Conservation (phyloP, 2,113 vertebrate species). For the Amblyornis subalaris region DNA sequence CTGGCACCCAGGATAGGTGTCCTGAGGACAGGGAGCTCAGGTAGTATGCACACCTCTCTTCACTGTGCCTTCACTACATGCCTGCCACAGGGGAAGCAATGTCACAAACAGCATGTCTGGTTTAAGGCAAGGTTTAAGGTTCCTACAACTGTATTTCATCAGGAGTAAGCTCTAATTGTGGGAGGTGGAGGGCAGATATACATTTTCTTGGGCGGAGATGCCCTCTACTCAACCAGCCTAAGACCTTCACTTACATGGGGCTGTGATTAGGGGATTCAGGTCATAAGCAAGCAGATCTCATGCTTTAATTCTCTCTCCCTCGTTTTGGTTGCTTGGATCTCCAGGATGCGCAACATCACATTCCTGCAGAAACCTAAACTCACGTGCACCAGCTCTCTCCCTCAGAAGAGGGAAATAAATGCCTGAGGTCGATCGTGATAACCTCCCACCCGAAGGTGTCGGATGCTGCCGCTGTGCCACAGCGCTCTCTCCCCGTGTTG, state of each 20-base stretch:
- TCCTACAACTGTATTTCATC: not conserved
- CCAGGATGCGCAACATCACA: not conserved
- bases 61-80: rapidly evolving
- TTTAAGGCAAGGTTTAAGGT: not conserved
- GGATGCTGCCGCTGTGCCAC: not conserved
- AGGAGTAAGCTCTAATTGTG: not conserved
- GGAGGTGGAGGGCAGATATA: rapidly evolving
- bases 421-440: rapidly evolving
- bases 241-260: not conserved
- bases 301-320: not conserved
- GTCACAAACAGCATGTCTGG: not conserved
- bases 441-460: not conserved
- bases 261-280: conserved; percentile 49
- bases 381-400: rapidly evolving
- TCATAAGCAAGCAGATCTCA: conserved; percentile 43
- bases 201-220: not conserved
- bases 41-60: not conserved
- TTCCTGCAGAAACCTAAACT: not conserved
- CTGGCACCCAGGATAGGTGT: not conserved
- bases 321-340: not conserved
- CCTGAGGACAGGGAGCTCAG: not conserved
- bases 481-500: rapidly evolving
- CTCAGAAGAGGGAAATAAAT: not conserved
- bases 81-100: not conserved
- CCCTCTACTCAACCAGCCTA: conserved; percentile 33